Conservation (phyloP, 2,113 vertebrate species). For the Tichodroma muraria region DNA sequence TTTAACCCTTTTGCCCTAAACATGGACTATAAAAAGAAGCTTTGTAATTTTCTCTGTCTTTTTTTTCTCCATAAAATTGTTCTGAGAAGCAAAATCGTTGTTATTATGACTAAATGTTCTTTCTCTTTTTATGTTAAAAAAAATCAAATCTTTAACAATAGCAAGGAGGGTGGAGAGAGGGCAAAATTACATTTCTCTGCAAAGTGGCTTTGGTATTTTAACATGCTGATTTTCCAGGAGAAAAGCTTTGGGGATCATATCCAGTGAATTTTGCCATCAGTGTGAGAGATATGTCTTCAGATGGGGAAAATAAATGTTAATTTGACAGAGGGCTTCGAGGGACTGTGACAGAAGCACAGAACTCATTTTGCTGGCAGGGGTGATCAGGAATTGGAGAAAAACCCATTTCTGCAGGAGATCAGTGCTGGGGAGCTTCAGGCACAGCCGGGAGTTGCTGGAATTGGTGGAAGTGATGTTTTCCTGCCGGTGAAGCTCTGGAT, state of each 20-base stretch:
- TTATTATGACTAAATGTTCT: not conserved
- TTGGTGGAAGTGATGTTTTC: not conserved
- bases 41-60: not conserved
- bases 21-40: not conserved
- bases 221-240: conserved; percentile 1
- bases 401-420: not conserved
- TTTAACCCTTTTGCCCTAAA: not conserved
- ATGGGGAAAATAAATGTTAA: conserved; percentile 1
- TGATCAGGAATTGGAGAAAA: conserved; percentile 37
- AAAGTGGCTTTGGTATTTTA: conserved; percentile 25
- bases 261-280: conserved; percentile 58
- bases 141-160: not conserved
- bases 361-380: conserved; percentile 48
- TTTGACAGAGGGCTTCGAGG: conserved; percentile 52
- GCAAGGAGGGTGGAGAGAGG: not conserved
- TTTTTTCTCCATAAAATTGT: not conserved
- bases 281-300: conserved; percentile 44
- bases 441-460: not conserved
- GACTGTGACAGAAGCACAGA: conserved; percentile 59
- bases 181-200: not conserved
- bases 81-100: not conserved
- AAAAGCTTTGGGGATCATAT: conserved; percentile 54
- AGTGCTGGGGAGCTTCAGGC: not conserved
- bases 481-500: not conserved
- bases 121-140: not conserved